Evolutionary conservation across 2,797 vertebrate genomes (phyloP), one percentile per base, ranked within the genome.

Genomic region (Threskiornis aethiopicus): DNA sequence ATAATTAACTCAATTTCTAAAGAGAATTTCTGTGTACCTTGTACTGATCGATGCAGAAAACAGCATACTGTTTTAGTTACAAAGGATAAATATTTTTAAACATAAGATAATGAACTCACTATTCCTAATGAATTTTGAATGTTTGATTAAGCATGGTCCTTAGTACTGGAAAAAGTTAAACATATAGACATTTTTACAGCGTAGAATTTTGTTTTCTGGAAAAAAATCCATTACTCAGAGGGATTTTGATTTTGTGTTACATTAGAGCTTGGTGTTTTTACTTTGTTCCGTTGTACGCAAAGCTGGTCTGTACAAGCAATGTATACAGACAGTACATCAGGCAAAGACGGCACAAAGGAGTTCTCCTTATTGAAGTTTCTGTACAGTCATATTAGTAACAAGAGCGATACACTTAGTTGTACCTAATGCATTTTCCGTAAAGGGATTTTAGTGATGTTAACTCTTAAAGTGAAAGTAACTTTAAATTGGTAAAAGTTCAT

Each of bases 401-500:
- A 26, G 79, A 86, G 42, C 6, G 26, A 22, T 31, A 25, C 18
- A 9, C 24, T 41, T 41, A n/a, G 25, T 55, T 89, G 91, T 87
- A 80, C 62, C 37, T 59, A 51, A 61, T 44, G 64, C 65, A 13
- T 88, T 92, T 94, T 66, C 62, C 13, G 10, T 76, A 62, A 73
- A 73, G 71, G 58, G 33, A 46, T 80, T 77, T 64, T 49, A 28
- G 47, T 65, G 90, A 29, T 91, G 28, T 87, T 91, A 93, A 92
- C 86, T 87, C 93, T 93, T 95, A n/a, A 85, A 92, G 65, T 72
- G 49, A 78, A 94, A 90, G 42, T 47, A 89, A 89, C 81, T 82
- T 95, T 92, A 89, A 96, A 95, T 75, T 90, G 87, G 67, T 61
- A 41, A 78, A 79, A 97, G 84, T 89, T 94, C 71, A 22, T 21